Evolutionary conservation across 2,113 vertebrate genomes (phyloP).

Genomic region (Thomomys bottae): DNA sequence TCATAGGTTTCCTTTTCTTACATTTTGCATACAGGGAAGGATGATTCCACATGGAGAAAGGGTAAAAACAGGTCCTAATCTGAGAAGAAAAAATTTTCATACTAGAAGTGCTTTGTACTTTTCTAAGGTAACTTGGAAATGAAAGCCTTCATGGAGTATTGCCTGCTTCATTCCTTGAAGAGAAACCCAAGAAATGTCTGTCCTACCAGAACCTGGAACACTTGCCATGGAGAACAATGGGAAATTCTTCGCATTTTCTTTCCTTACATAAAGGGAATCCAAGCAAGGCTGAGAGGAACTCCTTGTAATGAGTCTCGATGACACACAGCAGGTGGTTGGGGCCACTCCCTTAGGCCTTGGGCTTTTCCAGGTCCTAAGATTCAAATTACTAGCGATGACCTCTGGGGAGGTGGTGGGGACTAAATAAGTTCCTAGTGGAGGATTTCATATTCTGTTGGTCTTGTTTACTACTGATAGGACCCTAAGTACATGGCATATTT

Average conservation of each 20-base stretch:
- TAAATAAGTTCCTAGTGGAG: neutral
- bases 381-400: neutral
- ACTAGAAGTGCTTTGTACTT: neutral
- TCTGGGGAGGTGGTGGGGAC: neutral
- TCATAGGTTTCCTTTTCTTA: neutral
- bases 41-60: neutral
- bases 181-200: neutral
- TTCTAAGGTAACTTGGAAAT: neutral
- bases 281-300: neutral
- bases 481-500: neutral
- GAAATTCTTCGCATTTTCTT: neutral
- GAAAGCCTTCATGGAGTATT: neutral
- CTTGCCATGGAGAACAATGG: neutral
- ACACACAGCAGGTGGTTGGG: neutral
- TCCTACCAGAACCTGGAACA: neutral
- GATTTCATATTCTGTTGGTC: neutral
- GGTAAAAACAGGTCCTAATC: neutral
- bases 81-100: neutral
- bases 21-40: neutral
- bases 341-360: neutral
- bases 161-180: neutral
- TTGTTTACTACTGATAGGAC: neutral
- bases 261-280: neutral
- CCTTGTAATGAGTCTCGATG: neutral
- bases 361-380: neutral